Conservation (phyloP, 2,113 vertebrate species). For the Aix galericulata region DNA sequence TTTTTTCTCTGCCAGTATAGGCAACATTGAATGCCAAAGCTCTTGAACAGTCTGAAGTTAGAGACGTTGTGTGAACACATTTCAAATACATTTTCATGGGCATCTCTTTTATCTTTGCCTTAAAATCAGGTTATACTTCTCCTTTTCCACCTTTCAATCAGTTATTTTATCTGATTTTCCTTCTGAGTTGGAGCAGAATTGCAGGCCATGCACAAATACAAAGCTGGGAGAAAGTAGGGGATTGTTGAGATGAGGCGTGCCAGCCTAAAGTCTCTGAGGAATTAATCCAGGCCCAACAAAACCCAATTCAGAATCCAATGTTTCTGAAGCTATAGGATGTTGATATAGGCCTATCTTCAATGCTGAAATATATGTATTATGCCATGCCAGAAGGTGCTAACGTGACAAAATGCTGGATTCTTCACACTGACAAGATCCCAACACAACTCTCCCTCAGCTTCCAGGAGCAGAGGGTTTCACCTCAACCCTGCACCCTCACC, state of each 20-base stretch:
- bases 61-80: rapidly evolving
- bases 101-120: neutral
- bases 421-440: neutral
- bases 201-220: neutral
- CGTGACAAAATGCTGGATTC: neutral
- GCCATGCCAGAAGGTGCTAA: neutral
- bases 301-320: neutral
- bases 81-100: neutral
- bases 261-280: neutral
- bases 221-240: neutral
- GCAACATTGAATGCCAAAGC: neutral
- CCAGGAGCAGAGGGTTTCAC: neutral
- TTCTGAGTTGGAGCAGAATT: neutral
- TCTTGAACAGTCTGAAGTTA: neutral
- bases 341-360: neutral
- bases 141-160: neutral
- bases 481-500: neutral
- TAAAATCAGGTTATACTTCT: neutral
- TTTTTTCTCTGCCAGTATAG: neutral
- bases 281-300: neutral
- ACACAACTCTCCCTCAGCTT: neutral
- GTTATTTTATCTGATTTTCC: neutral
- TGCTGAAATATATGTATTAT: neutral
- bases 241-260: neutral
- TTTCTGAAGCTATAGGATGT: neutral